These are phyloP conservation scores for Onychomys arenicola DNA, from an alignment of 2,797 vertebrate genomes.

Conservation along the genomic window DNA sequence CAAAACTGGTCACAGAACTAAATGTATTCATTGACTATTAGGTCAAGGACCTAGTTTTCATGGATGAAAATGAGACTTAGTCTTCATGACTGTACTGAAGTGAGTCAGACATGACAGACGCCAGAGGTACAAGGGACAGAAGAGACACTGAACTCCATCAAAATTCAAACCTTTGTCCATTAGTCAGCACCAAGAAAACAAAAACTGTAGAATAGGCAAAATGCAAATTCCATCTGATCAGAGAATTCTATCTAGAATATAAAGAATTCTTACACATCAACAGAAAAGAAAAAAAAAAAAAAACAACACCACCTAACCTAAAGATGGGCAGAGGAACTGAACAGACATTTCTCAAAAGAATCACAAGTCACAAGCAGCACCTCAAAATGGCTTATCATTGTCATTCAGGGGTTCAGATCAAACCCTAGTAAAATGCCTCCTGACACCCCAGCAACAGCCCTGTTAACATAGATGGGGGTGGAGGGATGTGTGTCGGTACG, in stretches of 20 bases:
- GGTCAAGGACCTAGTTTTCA: background rate
- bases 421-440: background rate
- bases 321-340: constrained; percentile 2
- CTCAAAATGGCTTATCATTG: background rate
- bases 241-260: background rate
- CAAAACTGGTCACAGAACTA: background rate
- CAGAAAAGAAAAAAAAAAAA: background rate
- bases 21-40: background rate
- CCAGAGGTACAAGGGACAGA: background rate
- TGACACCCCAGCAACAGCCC: background rate
- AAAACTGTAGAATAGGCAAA: background rate
- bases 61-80: background rate
- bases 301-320: background rate
- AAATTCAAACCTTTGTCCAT: background rate
- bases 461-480: background rate
- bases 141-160: background rate
- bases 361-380: background rate
- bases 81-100: background rate
- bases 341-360: constrained; percentile 4
- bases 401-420: constrained; percentile 6
- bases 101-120: background rate
- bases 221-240: background rate
- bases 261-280: constrained; percentile 29
- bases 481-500: background rate
- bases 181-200: background rate